phyloP scores from a whole-genome alignment of 2,113 vertebrate species.

The Oryzias celebensis region DNA sequence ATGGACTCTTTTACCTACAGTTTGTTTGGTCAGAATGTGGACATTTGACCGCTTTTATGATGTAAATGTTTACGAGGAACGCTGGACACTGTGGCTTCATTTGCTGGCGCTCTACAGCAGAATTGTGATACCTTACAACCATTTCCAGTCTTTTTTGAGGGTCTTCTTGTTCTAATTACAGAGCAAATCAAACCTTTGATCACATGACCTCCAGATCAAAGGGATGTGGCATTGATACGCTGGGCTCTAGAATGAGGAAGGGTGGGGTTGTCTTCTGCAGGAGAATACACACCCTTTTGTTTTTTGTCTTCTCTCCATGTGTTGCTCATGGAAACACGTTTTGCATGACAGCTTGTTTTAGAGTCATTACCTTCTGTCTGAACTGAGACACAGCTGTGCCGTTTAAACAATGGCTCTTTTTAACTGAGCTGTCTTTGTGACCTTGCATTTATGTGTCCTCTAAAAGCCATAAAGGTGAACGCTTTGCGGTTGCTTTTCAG shows the following conservation, averaged over 20 bases:
- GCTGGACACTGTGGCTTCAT: neutral
- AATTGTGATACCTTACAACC: too few relatives aligned
- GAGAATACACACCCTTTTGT: constrained; percentile 40
- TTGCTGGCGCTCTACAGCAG: too few relatives aligned
- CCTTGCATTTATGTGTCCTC: too few relatives aligned
- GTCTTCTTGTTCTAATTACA: neutral
- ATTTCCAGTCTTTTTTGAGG: too few relatives aligned
- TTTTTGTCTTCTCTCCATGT: constrained; percentile 11
- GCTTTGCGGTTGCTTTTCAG: too few relatives aligned
- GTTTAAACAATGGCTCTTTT: too few relatives aligned
- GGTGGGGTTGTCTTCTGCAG: constrained; percentile 20
- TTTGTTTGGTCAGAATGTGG: constrained; percentile 37
- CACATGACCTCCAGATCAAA: constrained; percentile 19
- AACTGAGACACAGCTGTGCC: too few relatives aligned
- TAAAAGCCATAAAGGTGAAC: too few relatives aligned
- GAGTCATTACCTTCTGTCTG: too few relatives aligned
- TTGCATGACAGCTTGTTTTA: too few relatives aligned
- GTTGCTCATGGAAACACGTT: neutral
- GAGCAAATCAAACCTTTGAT: neutral
- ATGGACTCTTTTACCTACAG: constrained; percentile 1
- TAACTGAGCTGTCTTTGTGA: too few relatives aligned
- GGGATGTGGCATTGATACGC: constrained; percentile 8
- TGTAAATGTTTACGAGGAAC: neutral
- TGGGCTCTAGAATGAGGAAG: constrained; percentile 34
- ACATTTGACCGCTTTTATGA: neutral